A percentile compares a stretch with the other conserved stretches of the same genome.
Evolutionary conservation across 1,140 invertebrate species (phyloP).

Genomic region (Oryctes rhinoceros): DNA sequence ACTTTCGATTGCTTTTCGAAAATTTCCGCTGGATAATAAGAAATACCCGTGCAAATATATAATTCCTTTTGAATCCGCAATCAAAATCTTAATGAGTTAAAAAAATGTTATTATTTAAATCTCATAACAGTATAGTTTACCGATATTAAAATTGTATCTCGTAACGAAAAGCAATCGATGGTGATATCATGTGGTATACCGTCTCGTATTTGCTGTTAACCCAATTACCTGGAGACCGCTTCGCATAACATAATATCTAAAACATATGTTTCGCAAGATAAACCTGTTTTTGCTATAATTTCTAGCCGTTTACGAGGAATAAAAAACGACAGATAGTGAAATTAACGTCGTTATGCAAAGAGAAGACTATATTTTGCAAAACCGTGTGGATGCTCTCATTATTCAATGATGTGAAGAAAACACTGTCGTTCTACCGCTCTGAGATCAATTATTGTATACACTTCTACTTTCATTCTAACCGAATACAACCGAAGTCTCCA

Average conservation of each 20-base stretch:
- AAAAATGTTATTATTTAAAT: too few relatives aligned
- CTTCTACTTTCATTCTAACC: constrained; percentile 19
- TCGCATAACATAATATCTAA: constrained; percentile 1
- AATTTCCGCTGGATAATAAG: too few relatives aligned
- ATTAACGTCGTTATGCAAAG: constrained; percentile 13
- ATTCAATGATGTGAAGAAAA: constrained; percentile 13
- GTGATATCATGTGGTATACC: not conserved
- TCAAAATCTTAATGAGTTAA: too few relatives aligned
- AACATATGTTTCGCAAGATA: constrained; percentile 35
- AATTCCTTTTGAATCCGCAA: too few relatives aligned
- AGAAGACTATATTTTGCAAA: not conserved
- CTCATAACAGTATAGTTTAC: too few relatives aligned
- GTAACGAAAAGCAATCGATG: too few relatives aligned
- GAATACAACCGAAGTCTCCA: not conserved
- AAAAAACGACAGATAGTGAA: constrained; percentile 23
- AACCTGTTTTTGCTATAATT: constrained; percentile 29
- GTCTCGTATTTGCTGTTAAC: constrained; percentile 7
- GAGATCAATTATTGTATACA: not conserved
- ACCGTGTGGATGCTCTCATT: constrained; percentile 9
- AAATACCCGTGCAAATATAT: too few relatives aligned
- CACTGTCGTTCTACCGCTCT: not conserved
- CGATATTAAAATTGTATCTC: too few relatives aligned
- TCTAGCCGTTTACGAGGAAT: not conserved
- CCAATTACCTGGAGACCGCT: constrained; percentile 18
- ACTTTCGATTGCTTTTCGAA: not conserved